Percentiles rank a stretch among this genome's conserved stretches.
Conservation (phyloP, 92 coral and sea anemone species). For the Parazoanthus darwini region DNA sequence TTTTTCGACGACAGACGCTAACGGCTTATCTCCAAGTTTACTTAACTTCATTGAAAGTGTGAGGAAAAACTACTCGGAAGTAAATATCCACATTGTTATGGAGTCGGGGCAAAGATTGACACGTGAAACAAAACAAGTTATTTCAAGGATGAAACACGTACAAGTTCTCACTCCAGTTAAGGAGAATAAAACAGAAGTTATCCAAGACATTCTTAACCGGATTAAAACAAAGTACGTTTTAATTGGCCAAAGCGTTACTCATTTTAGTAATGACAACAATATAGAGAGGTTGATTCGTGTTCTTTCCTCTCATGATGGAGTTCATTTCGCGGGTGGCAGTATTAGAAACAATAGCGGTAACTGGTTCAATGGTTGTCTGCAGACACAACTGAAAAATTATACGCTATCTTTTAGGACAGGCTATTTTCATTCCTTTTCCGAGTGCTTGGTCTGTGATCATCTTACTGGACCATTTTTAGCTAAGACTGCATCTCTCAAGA, state of each 20-base stretch:
- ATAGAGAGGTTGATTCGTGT: slow-evolving; percentile 73
- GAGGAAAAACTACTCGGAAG: slow-evolving; percentile 4
- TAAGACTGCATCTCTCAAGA: slow-evolving; percentile 52
- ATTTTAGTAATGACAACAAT: slow-evolving; percentile 61
- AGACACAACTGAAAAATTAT: slow-evolving; percentile 68
- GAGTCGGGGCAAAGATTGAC: slow-evolving; percentile 1
- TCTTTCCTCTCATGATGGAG: slow-evolving; percentile 54
- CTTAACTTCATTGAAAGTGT: slow-evolving; percentile 45
- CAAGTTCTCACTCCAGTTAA: neutral
- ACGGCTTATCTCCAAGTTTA: slow-evolving; percentile 33
- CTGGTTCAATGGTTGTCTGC: slow-evolving; percentile 76
- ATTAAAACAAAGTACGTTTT: slow-evolving; percentile 73
- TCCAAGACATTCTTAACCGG: slow-evolving; percentile 53
- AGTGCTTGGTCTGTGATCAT: slow-evolving; percentile 81
- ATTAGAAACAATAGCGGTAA: slow-evolving; percentile 64
- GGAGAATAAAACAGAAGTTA: slow-evolving; percentile 42
- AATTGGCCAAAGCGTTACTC: slow-evolving; percentile 72
- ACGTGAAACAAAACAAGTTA: slow-evolving; percentile 12
- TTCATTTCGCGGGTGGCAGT: slow-evolving; percentile 76
- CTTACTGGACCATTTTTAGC: slow-evolving; percentile 73
- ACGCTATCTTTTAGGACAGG: slow-evolving; percentile 68
- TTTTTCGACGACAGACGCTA: slow-evolving; percentile 10
- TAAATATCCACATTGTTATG: slow-evolving; percentile 29
- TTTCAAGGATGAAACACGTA: neutral
- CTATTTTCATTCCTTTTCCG: slow-evolving; percentile 61